Conservation (phyloP, 2,888 invertebrate genomes). For the Tricholauxania praeusta region DNA sequence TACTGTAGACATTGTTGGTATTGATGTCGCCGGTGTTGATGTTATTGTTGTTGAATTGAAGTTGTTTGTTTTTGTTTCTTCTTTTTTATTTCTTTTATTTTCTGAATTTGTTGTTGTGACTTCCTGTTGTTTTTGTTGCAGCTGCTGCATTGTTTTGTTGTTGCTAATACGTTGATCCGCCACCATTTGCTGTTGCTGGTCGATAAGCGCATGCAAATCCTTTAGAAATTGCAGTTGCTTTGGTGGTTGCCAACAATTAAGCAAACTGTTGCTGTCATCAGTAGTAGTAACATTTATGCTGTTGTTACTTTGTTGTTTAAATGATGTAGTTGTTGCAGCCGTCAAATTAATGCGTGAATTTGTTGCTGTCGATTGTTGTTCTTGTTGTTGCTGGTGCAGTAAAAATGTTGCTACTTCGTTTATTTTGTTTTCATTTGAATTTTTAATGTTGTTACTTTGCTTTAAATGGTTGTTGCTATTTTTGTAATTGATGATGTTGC, state of each 20-base stretch:
- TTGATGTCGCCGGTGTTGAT: not conserved
- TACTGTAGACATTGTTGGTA: constrained; percentile 16
- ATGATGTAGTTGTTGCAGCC: constrained; percentile 32
- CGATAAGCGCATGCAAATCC: constrained; percentile 26
- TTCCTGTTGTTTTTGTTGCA: not conserved
- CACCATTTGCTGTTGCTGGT: not conserved
- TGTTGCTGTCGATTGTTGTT: not conserved
- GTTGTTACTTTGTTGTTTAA: constrained; percentile 13
- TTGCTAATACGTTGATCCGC: constrained; percentile 16
- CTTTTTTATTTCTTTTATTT: constrained; percentile 6
- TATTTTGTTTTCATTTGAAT: too few species aligned
- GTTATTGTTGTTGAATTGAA: not conserved
- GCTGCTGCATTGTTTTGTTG: constrained; percentile 15
- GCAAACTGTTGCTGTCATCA: constrained; percentile 7
- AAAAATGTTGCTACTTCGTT: not conserved
- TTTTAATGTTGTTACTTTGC: too few species aligned
- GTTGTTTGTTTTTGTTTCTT: not conserved
- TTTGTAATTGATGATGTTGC: constrained; percentile 23
- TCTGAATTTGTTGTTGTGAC: constrained; percentile 22
- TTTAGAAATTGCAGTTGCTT: constrained; percentile 2
- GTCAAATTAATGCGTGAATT: not conserved
- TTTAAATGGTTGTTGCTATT: constrained; percentile 27
- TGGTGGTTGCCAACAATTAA: constrained; percentile 13
- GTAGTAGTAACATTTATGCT: not conserved
- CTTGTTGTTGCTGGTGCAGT: not conserved